phyloP scores from a whole-genome alignment of 2,113 vertebrate species.

The Nycticorax nycticorax region DNA sequence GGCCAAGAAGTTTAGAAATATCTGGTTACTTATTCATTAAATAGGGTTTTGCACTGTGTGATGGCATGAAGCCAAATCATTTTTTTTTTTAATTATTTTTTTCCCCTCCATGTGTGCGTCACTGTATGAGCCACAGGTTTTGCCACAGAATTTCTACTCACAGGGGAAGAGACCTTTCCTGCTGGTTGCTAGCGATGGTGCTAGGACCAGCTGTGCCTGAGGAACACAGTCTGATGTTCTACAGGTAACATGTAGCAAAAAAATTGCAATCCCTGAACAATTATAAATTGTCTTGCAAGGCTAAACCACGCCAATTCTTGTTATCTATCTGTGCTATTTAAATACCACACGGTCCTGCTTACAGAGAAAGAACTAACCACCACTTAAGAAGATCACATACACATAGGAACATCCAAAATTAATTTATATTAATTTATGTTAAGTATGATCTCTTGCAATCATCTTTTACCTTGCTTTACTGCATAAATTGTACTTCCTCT shows the following conservation, averaged over 20 bases:
- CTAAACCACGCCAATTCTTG: not conserved
- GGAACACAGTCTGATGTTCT: not conserved
- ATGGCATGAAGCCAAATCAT: not conserved
- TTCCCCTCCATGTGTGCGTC: accelerated
- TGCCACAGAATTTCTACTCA: not conserved
- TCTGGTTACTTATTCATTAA: not conserved
- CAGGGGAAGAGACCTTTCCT: not conserved
- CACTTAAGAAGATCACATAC: not conserved
- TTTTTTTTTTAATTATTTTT: not conserved
- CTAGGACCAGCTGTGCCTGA: not conserved
- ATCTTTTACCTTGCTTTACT: not conserved
- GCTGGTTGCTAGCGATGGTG: not conserved
- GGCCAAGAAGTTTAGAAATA: not conserved
- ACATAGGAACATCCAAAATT: not conserved
- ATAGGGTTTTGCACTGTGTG: not conserved
- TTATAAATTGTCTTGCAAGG: not conserved
- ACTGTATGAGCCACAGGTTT: not conserved
- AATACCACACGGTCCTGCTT: not conserved
- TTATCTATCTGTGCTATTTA: not conserved
- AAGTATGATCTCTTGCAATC: not conserved
- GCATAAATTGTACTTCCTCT: not conserved
- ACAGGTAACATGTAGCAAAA: not conserved
- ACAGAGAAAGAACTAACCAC: not conserved
- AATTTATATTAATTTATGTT: not conserved
- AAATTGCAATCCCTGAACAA: not conserved